A percentile compares a stretch with the other conserved stretches of the same genome.
Evolutionary conservation across 2,113 vertebrate species (phyloP).

Genomic region (Sardina pilchardus): DNA sequence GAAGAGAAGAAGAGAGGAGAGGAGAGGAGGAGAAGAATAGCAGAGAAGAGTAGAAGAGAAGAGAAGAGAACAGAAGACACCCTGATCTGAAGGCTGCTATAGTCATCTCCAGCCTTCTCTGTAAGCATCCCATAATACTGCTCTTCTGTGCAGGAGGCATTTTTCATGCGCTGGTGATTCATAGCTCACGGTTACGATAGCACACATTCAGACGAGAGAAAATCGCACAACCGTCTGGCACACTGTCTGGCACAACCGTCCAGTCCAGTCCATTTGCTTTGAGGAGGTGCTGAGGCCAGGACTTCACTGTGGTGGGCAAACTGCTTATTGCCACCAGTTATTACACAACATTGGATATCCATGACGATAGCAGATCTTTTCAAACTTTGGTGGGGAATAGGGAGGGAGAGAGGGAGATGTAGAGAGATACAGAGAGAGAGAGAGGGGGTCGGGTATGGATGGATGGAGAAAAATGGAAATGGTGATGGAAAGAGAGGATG

Average conservation of each 20-base stretch:
- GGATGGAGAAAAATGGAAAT: neutral
- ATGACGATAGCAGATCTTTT: too few relatives aligned
- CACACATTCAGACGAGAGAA: constrained; percentile 23
- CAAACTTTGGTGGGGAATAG: too few relatives aligned
- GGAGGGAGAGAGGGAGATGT: neutral
- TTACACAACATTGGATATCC: too few relatives aligned
- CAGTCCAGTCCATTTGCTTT: constrained; percentile 20
- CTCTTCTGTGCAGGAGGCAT: constrained; percentile 34
- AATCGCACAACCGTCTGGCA: constrained; percentile 25
- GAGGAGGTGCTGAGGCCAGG: neutral
- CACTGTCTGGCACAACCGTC: constrained; percentile 33
- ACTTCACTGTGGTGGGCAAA: neutral
- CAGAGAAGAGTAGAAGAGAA: neutral
- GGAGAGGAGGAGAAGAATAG: neutral
- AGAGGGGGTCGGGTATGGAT: neutral
- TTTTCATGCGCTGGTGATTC: constrained; percentile 39
- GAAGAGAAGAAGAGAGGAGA: neutral
- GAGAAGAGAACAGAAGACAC: neutral
- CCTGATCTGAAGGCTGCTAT: constrained; percentile 36
- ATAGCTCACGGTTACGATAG: constrained; percentile 25
- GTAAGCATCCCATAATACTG: constrained; percentile 37
- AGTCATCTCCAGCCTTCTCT: constrained; percentile 39
- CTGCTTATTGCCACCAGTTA: too few relatives aligned
- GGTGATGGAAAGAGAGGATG: neutral
- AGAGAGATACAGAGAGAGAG: neutral